Base-by-base conservation (phyloP, 1,140 invertebrate genomes). In the Drosophila chauvacae region DNA sequence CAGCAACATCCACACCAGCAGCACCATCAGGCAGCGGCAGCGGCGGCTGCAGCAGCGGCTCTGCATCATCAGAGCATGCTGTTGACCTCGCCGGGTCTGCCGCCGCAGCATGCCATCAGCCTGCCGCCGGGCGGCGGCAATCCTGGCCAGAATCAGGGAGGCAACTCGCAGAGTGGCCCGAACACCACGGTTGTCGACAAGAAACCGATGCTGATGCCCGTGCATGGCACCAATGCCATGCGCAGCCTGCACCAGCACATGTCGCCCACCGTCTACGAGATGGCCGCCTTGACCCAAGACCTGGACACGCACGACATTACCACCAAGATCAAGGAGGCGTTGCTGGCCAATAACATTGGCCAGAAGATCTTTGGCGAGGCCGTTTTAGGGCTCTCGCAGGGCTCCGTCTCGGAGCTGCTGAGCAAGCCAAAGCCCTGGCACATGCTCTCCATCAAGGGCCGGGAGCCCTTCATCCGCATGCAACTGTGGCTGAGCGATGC, bases 351-450 rank as follows among this genome's bases (percentile, higher is more conserved):
- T 88, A 99, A 99, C 87, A 98, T 99, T 80, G 98, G 98, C 2
- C 98, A 99, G 93, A 99, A 99, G 94, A 97, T 99, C 60, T 99
- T 99, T 91, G 98, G 98, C 18, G 98, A 99, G 94, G 97, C 97
- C 1, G 98, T 99, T 28, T 93, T 99, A 0, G 98, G 98, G 0
- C 94, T 99, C 14, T 99, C 98, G 4, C 98, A 99, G 93, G 98
- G 98, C 18, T 99, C 98, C 1, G 98, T 99, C 1, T 98, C 97
- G 90, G 98, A 99, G 93, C 93, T 99, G 16, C 94, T 99, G 1
- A 99, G 98, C 50, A 99, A 99, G 93, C 98, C 98, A 2, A 99
- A 99, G 91, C 98, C 98, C 0, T 99, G 98, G 98, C 98, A 99
- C 91, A 99, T 99, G 98, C 94, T 99, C 9, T 99, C 98, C 82